Percentiles rank a stretch among this genome's conserved stretches.
Conservation (phyloP, 2,888 invertebrate genomes). For the Monochamus alternatus region DNA sequence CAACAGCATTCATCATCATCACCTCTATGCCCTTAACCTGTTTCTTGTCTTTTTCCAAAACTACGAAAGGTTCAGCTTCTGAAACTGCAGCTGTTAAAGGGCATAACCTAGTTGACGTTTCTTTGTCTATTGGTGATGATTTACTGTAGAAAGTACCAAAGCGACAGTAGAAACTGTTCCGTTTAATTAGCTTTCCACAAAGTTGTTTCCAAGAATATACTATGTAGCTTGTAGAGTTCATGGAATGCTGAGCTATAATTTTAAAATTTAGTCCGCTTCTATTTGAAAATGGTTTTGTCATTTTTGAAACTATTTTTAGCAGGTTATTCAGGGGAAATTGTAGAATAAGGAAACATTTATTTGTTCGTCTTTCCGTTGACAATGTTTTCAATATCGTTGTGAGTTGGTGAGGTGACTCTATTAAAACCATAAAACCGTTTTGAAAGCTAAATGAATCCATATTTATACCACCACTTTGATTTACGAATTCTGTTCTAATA, state of each 20-base stretch:
- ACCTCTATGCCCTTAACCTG: not conserved
- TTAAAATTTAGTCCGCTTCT: not conserved
- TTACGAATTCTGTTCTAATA: not conserved
- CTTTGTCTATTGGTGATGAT: not conserved
- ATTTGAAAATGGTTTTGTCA: not conserved
- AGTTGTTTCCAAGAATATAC: not conserved
- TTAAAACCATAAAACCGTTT: not conserved
- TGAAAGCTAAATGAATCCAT: not conserved
- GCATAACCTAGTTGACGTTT: not conserved
- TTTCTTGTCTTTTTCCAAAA: not conserved
- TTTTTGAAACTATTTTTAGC: not conserved
- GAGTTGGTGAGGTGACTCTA: not conserved
- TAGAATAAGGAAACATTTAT: not conserved
- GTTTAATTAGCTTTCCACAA: not conserved
- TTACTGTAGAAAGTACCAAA: not conserved
- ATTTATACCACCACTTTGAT: not conserved
- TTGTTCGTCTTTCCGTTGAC: not conserved
- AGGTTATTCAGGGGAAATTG: not conserved
- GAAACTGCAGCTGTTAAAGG: not conserved
- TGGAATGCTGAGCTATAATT: not conserved
- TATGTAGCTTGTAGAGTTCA: not conserved
- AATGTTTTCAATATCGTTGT: not conserved
- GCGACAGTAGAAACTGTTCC: not conserved
- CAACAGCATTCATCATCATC: not conserved
- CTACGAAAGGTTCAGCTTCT: not conserved